Percentiles rank a stretch among this genome's conserved stretches.
phyloP scores from a whole-genome alignment of 2,888 invertebrate genomes.

The Monoplex corrugatus region DNA sequence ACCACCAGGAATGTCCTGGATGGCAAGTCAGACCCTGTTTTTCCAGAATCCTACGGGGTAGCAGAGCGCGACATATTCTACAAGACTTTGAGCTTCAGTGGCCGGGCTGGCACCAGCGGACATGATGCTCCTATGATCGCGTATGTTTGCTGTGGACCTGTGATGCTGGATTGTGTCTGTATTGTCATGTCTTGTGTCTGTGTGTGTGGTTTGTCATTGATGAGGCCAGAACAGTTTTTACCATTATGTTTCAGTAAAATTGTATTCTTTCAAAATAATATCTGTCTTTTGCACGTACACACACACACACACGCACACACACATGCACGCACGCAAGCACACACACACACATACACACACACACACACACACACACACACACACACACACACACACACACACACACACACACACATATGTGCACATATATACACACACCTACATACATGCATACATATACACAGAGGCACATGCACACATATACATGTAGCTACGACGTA shows the following conservation, averaged over 20 bases:
- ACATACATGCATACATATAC: neutral
- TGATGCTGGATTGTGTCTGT: neutral
- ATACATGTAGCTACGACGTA: no score
- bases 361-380: neutral
- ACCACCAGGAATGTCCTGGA: constrained; percentile 64
- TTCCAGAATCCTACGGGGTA: constrained; percentile 73
- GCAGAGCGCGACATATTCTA: constrained; percentile 77
- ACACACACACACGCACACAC: neutral
- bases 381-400: constrained; percentile 25
- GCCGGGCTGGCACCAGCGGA: constrained; percentile 80
- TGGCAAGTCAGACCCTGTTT: constrained; percentile 69
- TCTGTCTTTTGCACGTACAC: neutral
- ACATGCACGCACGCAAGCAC: neutral
- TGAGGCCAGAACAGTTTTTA: no score
- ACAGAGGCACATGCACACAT: neutral
- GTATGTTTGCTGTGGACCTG: constrained; percentile 52
- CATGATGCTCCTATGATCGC: constrained; percentile 81
- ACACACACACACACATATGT: neutral
- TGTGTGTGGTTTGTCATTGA: neutral
- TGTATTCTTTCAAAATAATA: no score
- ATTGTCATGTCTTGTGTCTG: neutral
- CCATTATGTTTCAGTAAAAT: no score
- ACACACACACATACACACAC: neutral
- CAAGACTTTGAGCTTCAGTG: constrained; percentile 73
- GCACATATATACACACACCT: neutral